These are phyloP conservation scores for Chrysogorgia sp. DNA, from an alignment of 92 coral and sea anemone species.

Conservation along the genomic window DNA sequence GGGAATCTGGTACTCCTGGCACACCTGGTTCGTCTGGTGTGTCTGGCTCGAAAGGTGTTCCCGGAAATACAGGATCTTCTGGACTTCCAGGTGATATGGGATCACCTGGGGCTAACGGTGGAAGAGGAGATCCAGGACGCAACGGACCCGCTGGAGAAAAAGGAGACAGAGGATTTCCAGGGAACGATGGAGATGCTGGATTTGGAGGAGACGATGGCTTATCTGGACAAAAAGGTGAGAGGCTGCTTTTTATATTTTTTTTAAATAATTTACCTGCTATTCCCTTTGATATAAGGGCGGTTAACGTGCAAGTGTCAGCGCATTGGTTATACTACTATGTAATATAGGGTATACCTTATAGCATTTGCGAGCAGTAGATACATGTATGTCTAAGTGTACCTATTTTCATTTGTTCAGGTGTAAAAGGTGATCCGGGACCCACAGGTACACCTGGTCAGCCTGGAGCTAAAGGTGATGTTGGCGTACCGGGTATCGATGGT, in stretches of 20 bases:
- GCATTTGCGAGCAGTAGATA: too few relatives aligned
- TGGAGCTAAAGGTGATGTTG: conserved; percentile 31
- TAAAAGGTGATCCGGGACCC: background rate
- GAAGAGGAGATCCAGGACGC: conserved; percentile 36
- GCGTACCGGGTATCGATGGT: conserved; percentile 30
- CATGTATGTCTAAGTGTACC: background rate
- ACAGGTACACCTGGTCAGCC: background rate
- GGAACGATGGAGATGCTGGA: conserved; percentile 29
- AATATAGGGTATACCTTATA: too few relatives aligned
- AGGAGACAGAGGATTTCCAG: background rate
- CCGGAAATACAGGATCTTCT: conserved; percentile 21
- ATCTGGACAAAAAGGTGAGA: background rate
- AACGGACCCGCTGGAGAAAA: conserved; percentile 41
- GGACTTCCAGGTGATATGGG: conserved; percentile 33
- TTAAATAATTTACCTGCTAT: too few relatives aligned
- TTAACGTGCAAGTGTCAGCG: too few relatives aligned
- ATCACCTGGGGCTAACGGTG: conserved; percentile 15
- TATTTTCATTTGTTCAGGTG: conserved; percentile 1
- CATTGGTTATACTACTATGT: too few relatives aligned
- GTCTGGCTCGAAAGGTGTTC: conserved; percentile 17
- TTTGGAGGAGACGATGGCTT: conserved; percentile 29
- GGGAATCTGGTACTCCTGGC: too few relatives aligned
- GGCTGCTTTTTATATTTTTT: too few relatives aligned
- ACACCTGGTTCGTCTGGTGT: background rate
- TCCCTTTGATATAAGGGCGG: too few relatives aligned